Percentiles rank a stretch among this genome's conserved stretches.
Evolutionary conservation across 2,113 vertebrate genomes (phyloP).

Genomic region (Zosterops japonicus): DNA sequence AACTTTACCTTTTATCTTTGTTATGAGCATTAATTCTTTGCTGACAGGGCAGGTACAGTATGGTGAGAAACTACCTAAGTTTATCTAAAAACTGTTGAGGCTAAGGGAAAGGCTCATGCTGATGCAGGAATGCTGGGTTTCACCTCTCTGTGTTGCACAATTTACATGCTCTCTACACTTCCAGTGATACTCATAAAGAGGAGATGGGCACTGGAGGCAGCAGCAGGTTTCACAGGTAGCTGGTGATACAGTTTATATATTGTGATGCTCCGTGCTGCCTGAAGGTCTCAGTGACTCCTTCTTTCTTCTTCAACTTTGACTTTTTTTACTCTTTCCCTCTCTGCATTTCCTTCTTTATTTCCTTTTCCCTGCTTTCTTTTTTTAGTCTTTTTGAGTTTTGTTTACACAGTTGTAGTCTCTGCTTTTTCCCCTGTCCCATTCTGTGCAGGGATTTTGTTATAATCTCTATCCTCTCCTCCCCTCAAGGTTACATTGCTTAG

Average conservation of each 20-base stretch:
- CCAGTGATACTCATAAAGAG: not conserved
- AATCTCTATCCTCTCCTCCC: not conserved
- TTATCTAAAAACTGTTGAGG: not conserved
- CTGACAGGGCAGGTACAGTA: not conserved
- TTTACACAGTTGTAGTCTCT: not conserved
- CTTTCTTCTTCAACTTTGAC: not conserved
- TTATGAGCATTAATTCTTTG: not conserved
- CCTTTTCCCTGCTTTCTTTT: not conserved
- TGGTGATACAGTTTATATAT: not conserved
- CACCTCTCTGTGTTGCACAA: not conserved
- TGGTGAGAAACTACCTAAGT: accelerated
- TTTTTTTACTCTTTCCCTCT: not conserved
- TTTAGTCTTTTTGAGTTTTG: not conserved
- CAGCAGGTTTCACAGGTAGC: not conserved
- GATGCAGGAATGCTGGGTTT: not conserved
- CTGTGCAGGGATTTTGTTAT: not conserved
- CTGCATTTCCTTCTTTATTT: not conserved
- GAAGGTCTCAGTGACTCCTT: not conserved
- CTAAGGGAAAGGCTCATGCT: not conserved
- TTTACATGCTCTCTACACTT: not conserved
- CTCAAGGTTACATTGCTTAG: not conserved
- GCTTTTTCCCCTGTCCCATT: not conserved
- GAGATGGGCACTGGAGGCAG: not conserved
- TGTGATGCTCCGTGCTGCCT: not conserved
- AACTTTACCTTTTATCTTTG: not conserved